These are phyloP conservation scores for Plotosus lineatus DNA, from an alignment of 2,113 vertebrate species.

Conservation along the genomic window DNA sequence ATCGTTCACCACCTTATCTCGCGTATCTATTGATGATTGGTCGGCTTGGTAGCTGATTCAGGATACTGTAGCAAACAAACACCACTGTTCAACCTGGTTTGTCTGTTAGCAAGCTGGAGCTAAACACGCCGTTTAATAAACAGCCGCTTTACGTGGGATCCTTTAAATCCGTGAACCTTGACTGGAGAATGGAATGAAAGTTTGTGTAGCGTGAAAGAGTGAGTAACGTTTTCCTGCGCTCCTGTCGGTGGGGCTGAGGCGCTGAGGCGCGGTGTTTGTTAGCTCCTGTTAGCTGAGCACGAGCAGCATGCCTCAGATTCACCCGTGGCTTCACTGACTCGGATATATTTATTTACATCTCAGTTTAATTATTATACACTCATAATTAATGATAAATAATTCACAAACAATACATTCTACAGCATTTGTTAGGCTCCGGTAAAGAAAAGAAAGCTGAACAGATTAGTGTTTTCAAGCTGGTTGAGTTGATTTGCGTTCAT, in stretches of 20 bases:
- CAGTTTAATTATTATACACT: too few species aligned
- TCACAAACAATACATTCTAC: too few species aligned
- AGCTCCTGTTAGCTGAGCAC: background rate
- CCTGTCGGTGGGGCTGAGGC: background rate
- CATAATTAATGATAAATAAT: too few species aligned
- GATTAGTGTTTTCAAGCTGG: too few species aligned
- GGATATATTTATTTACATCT: background rate
- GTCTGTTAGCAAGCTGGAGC: background rate
- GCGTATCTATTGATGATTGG: constrained; percentile 36
- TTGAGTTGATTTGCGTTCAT: too few species aligned
- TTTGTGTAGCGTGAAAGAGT: background rate
- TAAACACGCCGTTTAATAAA: background rate
- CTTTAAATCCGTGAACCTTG: background rate
- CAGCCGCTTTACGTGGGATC: background rate
- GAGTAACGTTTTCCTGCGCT: background rate
- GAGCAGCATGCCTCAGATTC: background rate
- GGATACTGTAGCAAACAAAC: constrained; percentile 35
- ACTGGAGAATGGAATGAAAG: background rate
- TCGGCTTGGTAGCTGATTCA: constrained; percentile 19
- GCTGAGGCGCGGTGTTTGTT: background rate
- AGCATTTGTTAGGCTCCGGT: too few species aligned
- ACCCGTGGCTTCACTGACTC: too few species aligned
- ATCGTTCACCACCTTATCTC: background rate
- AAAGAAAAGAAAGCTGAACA: too few species aligned
- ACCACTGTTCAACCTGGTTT: background rate